These are phyloP conservation scores for Leucozona laternaria DNA, from an alignment of 2,888 invertebrate species.

Conservation along the genomic window DNA sequence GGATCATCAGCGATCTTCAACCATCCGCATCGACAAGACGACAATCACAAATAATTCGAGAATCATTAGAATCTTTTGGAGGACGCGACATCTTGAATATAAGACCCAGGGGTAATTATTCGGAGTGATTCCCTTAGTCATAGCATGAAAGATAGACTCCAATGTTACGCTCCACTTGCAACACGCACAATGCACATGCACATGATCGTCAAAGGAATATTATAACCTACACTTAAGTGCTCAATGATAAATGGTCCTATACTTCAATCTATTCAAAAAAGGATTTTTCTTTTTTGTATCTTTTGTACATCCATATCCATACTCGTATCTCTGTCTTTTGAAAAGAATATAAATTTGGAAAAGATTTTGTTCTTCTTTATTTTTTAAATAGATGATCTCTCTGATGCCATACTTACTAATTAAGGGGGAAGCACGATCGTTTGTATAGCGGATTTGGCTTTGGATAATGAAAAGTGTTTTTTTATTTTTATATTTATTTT, in stretches of 20 bases:
- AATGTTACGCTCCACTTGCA: conserved; percentile 19
- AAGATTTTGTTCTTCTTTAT: neutral
- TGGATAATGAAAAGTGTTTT: conserved; percentile 33
- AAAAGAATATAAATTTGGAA: conserved; percentile 19
- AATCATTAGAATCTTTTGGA: conserved; percentile 26
- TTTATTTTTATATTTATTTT: neutral
- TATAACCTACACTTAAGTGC: conserved; percentile 29
- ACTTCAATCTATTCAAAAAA: conserved; percentile 31
- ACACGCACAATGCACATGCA: neutral
- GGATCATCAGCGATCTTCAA: conserved; percentile 60
- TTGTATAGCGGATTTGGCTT: conserved; percentile 33
- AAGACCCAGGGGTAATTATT: conserved; percentile 15
- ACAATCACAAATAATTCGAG: conserved; percentile 4
- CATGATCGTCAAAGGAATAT: conserved; percentile 18
- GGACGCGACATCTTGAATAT: conserved; percentile 2
- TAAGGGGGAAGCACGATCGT: conserved; percentile 64
- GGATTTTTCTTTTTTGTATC: conserved; percentile 41
- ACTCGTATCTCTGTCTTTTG: neutral
- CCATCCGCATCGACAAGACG: conserved; percentile 34
- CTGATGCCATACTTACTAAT: conserved; percentile 20
- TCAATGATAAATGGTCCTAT: conserved; percentile 39
- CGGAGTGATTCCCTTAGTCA: conserved; percentile 18
- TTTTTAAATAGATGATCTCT: conserved; percentile 24
- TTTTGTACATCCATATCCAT: neutral
- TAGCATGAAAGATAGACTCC: conserved; percentile 7